Base-by-base conservation (phyloP, 2,113 vertebrate species). In the Oxyura jamaicensis region DNA sequence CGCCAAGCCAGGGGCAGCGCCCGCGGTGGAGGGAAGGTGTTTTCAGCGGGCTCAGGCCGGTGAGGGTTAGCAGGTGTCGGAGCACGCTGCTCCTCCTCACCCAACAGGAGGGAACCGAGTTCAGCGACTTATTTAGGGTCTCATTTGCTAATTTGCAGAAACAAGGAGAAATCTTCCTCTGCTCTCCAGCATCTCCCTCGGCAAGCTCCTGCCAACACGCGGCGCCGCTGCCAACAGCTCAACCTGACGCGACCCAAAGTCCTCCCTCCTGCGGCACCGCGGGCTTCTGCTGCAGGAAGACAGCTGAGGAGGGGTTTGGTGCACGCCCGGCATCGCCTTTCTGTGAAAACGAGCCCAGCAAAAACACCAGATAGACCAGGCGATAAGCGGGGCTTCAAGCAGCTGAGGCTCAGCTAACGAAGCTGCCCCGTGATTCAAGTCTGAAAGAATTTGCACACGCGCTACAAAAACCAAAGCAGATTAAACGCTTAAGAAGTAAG, bases 91-190 rank as follows among this genome's bases (percentile, higher is more conserved):
- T 87, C 82, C 87, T 91, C 84, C 65, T 91, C 87, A 93, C 71
- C 91, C 86, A 75, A 91, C 87, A 94, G 91, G 85, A 91, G 87
- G 90, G 83, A 97, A 90, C 79, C 29, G 63, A 96, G 91, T 94
- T 89, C 83, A 97, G 82, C 87, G 59, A 83, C 91, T 88, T 90
- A 94, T 88, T 95, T 91, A 91, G 88, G 75, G 79, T 83, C 91
- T 91, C 87, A 80, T 90, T 93, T 93, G 93, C 87, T 96, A 93
- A 95, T 95, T 95, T 91, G 92, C 90, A 96, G 88, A 92, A 96
- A 91, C 93, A 85, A 94, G 94, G 71, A 96, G 93, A 82, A 73
- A 50, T 81, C 93, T 86, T 83, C 74, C 78, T 55, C 79, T 89
- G 93, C 89, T 87, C 94, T 87, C 62, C 84, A 87, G 91, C 86